A percentile compares a stretch with the other conserved stretches of the same genome.
These are phyloP conservation scores for Ceratothoa steindachneri DNA, from an alignment of 2,888 invertebrate genomes.

Conservation along the genomic window DNA sequence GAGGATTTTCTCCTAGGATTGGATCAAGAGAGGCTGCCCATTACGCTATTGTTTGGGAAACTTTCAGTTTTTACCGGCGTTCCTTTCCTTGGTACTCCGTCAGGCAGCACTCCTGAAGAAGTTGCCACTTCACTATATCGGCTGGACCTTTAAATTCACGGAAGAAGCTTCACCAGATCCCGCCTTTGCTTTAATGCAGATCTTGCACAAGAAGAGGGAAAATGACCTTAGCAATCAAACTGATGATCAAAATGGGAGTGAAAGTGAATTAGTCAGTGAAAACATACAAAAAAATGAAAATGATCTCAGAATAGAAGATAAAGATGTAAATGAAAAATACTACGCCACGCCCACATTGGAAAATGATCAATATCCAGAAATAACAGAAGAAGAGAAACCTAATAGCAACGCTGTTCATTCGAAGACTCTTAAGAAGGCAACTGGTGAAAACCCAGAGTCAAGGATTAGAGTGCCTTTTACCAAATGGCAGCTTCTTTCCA, in stretches of 20 bases:
- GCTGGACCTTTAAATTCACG: constrained; percentile 28
- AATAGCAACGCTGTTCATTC: not conserved
- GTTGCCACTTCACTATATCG: constrained; percentile 29
- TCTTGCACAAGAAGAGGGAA: not conserved
- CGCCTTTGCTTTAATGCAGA: not conserved
- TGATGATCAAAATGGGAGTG: not conserved
- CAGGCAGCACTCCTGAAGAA: constrained; percentile 14
- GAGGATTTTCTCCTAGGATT: constrained; percentile 14
- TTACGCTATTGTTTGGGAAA: constrained; percentile 24
- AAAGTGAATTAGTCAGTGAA: not conserved
- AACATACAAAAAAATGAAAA: not conserved
- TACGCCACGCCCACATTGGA: not conserved
- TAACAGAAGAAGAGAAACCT: not conserved
- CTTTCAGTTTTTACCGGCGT: constrained; percentile 35
- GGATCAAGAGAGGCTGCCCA: constrained; percentile 28
- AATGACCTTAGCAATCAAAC: not conserved
- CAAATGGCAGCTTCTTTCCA: constrained; percentile 16
- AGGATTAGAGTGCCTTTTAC: not conserved
- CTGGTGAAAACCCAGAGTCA: not conserved
- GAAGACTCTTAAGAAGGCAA: not conserved
- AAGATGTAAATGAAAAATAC: not conserved
- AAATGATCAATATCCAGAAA: too few species aligned
- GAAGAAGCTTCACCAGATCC: constrained; percentile 13
- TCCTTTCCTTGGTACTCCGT: constrained; percentile 25
- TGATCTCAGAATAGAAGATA: not conserved